Conservation (phyloP, 2,797 vertebrate species). For the Gastrophryne carolinensis region DNA sequence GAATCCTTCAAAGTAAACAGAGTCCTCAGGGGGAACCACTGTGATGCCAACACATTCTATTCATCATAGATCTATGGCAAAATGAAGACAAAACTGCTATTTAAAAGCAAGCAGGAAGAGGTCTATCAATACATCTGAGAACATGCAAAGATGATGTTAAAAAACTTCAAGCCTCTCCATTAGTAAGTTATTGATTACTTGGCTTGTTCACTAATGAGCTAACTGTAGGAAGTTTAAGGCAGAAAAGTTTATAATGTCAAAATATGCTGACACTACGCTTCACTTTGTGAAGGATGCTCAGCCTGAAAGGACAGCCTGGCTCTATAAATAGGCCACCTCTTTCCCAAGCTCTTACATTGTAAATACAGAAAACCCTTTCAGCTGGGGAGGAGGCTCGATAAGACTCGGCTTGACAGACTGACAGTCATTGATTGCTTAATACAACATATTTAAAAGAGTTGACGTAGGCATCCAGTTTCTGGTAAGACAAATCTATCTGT, state of each 20-base stretch:
- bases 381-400: constrained; percentile 1
- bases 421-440: constrained; percentile 26
- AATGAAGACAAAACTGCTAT: constrained; percentile 34
- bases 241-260: constrained; percentile 57
- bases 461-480: background rate
- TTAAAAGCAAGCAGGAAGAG: constrained; percentile 32
- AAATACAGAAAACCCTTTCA: background rate
- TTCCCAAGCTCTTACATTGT: constrained; percentile 12
- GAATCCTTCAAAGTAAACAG: background rate
- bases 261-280: constrained; percentile 60
- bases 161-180: constrained; percentile 50
- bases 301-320: background rate
- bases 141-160: constrained; percentile 58
- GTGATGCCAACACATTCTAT: background rate
- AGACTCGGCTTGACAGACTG: constrained; percentile 16
- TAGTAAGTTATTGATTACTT: constrained; percentile 62
- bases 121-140: constrained; percentile 61
- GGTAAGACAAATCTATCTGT: constrained; percentile 15
- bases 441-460: constrained; percentile 26
- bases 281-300: constrained; percentile 38
- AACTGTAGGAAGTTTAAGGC: constrained; percentile 56
- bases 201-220: constrained; percentile 66
- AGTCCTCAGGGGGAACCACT: background rate
- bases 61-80: constrained; percentile 13
- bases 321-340: constrained; percentile 18